Conservation (phyloP, 2,797 vertebrate genomes). For the Rhinoraja longicauda region DNA sequence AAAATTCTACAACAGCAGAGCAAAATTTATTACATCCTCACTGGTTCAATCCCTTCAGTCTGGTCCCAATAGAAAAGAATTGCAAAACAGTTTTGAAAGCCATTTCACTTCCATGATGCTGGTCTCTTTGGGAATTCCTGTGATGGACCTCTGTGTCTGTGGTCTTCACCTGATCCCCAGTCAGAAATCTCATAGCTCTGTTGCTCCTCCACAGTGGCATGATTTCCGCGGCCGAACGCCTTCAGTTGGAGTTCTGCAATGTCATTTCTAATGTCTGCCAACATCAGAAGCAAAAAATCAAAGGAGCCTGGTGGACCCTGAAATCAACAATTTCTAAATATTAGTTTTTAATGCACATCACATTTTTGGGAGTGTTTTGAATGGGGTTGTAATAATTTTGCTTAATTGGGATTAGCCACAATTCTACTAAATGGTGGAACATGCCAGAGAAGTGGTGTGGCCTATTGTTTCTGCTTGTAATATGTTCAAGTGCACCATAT, state of each 20-base stretch:
- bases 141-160: conserved; percentile 58
- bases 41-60: conserved; percentile 1
- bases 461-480: too few species aligned
- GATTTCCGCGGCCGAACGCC: conserved; percentile 70
- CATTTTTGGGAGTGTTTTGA: background rate
- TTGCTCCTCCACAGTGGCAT: conserved; percentile 67
- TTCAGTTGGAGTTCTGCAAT: conserved; percentile 82
- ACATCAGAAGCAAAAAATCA: conserved; percentile 86
- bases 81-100: background rate
- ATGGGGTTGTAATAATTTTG: background rate
- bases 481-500: too few species aligned
- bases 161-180: conserved; percentile 81
- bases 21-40: conserved; percentile 30
- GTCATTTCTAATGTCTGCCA: conserved; percentile 93
- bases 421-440: too few species aligned
- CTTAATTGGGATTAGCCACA: background rate
- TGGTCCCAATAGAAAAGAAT: background rate
- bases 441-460: too few species aligned
- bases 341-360: background rate
- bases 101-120: conserved; percentile 47
- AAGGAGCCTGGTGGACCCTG: conserved; percentile 93
- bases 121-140: conserved; percentile 65
- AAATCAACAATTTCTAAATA: conserved; percentile 29
- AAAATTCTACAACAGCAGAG: conserved; percentile 35
- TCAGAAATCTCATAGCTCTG: conserved; percentile 72